phyloP scores from a whole-genome alignment of 1,140 invertebrate species.

The Pachypsylla venusta region DNA sequence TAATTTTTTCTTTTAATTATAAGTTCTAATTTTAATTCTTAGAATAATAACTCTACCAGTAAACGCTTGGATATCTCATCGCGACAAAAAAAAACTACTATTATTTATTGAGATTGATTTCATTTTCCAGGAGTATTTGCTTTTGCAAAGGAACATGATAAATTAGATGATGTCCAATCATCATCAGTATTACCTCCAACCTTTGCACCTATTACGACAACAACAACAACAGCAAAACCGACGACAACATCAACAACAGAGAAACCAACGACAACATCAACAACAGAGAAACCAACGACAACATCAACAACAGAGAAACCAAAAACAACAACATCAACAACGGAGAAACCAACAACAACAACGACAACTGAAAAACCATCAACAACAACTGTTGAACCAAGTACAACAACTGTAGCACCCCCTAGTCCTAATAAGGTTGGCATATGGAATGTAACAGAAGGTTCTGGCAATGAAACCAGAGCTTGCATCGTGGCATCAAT shows the following conservation, averaged over 20 bases:
- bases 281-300: background rate
- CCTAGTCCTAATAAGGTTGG: background rate
- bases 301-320: background rate
- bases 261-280: background rate
- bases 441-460: background rate
- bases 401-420: background rate
- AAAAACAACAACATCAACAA: background rate
- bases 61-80: no score
- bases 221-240: background rate
- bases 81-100: no score
- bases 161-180: no score
- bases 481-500: background rate
- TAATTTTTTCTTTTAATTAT: no score
- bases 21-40: no score
- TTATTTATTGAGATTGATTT: no score
- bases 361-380: background rate
- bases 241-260: background rate
- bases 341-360: background rate
- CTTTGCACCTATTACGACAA: background rate
- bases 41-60: no score
- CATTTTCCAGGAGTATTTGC: no score
- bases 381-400: background rate
- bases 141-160: no score
- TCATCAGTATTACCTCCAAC: background rate
- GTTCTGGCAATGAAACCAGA: background rate